Base-by-base conservation (phyloP, 2,888 invertebrate genomes). In the Watsonalla cultraria region DNA sequence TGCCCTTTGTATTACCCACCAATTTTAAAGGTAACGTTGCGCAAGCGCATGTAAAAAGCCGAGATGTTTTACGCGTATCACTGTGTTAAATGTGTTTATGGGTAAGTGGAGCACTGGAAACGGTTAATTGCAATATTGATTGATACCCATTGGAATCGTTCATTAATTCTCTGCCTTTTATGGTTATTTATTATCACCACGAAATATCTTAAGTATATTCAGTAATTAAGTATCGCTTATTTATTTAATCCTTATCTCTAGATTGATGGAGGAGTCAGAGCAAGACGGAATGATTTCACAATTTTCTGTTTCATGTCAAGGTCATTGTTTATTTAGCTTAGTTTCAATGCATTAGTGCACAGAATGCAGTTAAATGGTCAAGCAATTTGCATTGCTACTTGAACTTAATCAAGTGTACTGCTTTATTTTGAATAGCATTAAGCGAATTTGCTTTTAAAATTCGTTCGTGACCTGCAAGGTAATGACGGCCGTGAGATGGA, bases 11-110 rank as follows among this genome's bases (percentile, higher is more conserved):
- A 67, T 65, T 37, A 42, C 42, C 42, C 66, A 63, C 62, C 63
- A 71, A 68, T 79, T 80, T 75, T 74, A 80, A 81, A 80, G 75
- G 75, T 68, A 70, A 68, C 53, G 57, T 84, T 84, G 68, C 78
- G 82, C 64, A 86, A 85, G 58, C 56, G 11, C 11, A 11, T 52
- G 62, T 64, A 76, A 65, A 77, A 74, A 71, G 67, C 70, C 68
- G 76, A 78, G 79, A 80, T 79, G 80, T 79, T 83, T 81, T 76
- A 78, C 77, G 74, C 76, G 66, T 69, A 65, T 62, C 58, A 57
- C 56, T 46, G 62, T 68, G 72, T 76, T 78, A 84, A 78, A 78
- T 76, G 74, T 80, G 82, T 82, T 84, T 84, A 84, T 80, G 72
- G 81, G 83, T 80, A 82, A 82, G 73, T 82, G 76, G 83, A 78